A percentile compares a stretch with the other conserved stretches of the same genome.
Evolutionary conservation across 2,888 invertebrate species (phyloP).

Genomic region (Horisme vitalbata): DNA sequence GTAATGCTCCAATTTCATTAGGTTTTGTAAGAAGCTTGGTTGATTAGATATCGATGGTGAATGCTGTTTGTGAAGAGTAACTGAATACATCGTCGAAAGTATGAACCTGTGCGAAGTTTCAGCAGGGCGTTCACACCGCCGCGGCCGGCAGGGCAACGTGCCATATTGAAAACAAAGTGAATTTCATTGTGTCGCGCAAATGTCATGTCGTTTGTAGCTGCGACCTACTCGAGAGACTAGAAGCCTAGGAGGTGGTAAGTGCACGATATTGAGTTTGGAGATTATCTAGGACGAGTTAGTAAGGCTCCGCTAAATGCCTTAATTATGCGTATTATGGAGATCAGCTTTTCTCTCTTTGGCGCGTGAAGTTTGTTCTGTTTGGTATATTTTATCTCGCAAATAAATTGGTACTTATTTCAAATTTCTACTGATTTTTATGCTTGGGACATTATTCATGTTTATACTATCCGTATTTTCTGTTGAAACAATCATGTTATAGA

Average conservation of each 20-base stretch:
- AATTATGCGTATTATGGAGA: not conserved
- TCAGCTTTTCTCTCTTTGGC: not conserved
- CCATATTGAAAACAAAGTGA: conserved; percentile 17
- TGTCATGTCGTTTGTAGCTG: conserved; percentile 4
- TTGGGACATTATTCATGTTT: too few species aligned
- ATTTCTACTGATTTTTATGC: too few species aligned
- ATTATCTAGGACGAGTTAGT: conserved; percentile 28
- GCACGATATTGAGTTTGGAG: conserved; percentile 12
- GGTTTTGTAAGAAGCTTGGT: too few species aligned
- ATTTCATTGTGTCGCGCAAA: conserved; percentile 10
- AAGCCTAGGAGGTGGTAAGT: not conserved
- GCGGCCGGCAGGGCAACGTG: conserved; percentile 13
- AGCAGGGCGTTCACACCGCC: conserved; percentile 17
- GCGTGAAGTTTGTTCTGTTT: not conserved
- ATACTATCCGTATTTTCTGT: too few species aligned
- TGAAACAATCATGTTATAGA: too few species aligned
- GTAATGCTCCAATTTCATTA: too few species aligned
- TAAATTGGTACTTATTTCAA: too few species aligned
- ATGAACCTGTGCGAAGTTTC: conserved; percentile 5
- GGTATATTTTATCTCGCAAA: not conserved
- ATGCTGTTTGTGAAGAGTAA: too few species aligned
- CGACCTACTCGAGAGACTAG: too few species aligned
- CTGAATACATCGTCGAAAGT: not conserved
- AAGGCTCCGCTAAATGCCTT: conserved; percentile 16
- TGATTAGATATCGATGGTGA: too few species aligned